These are phyloP conservation scores for Acestrorhynchus altus DNA, from an alignment of 2,797 vertebrate species.

Conservation along the genomic window DNA sequence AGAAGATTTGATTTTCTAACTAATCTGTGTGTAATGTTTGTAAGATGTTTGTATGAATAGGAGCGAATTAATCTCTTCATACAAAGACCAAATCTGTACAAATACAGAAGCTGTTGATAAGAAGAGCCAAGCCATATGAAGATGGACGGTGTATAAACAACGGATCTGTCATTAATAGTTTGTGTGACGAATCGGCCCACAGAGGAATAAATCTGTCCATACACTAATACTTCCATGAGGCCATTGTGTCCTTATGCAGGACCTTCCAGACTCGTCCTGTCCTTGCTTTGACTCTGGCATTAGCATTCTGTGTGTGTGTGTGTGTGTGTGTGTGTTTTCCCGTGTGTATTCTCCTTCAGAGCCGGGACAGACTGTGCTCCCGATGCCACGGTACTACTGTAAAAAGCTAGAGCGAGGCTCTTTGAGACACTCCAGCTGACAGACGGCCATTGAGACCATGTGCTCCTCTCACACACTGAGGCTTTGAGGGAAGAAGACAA, in stretches of 20 bases:
- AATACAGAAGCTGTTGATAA: too few relatives aligned
- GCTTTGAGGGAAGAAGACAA: constrained; percentile 15
- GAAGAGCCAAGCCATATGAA: too few relatives aligned
- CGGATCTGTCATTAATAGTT: too few relatives aligned
- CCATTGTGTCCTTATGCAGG: constrained; percentile 32
- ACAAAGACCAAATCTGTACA: not conserved
- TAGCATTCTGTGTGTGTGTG: constrained; percentile 41
- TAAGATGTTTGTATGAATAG: too few relatives aligned
- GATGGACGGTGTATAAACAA: not conserved
- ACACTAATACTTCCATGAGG: not conserved
- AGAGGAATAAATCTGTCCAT: not conserved
- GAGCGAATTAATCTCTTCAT: too few relatives aligned
- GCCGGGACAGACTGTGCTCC: constrained; percentile 37
- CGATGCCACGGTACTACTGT: constrained; percentile 37
- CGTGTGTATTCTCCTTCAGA: constrained; percentile 52
- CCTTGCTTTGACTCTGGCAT: constrained; percentile 44
- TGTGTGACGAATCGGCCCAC: not conserved
- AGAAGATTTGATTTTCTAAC: too few relatives aligned
- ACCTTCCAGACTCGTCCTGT: constrained; percentile 35
- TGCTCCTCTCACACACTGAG: constrained; percentile 21
- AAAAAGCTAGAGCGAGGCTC: constrained; percentile 26
- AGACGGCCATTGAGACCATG: constrained; percentile 33
- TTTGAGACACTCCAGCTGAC: constrained; percentile 33
- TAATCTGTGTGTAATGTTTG: too few relatives aligned
- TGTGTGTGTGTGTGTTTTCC: constrained; percentile 29